Evolutionary conservation across 2,888 invertebrate genomes (phyloP), one percentile per base, ranked within the genome.

Genomic region (Elmis aenea): DNA sequence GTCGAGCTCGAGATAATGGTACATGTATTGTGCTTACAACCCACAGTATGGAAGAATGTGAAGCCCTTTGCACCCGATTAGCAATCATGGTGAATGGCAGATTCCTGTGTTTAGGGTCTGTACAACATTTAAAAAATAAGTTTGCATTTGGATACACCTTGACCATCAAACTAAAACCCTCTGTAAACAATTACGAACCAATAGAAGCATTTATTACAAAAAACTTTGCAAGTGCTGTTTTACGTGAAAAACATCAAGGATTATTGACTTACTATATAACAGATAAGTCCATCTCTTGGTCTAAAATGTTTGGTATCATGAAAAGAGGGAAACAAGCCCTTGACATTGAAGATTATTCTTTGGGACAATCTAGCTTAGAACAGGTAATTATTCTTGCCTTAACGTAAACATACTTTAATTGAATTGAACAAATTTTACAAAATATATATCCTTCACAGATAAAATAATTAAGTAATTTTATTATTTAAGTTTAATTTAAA

Each of bases 31-130:
- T 92, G 38, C 72, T 91, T 39, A 91, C 91, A 10, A 88, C 90
- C 23, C 86, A 88, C 70, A 85, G 84, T 61, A 87, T 89, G 85
- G 87, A 87, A 67, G 88, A 89, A 67, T 87, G 87, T 66, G 88
- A 89, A 69, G 86, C 86, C 11, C 71, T 89, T 11, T 89, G 89
- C 62, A 83, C 85, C 2, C 71, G 86, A 3, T 66, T 89, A 50
- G 86, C 86, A 22, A 83, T 89, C 43, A 88, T 89, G 88, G 87
- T 87, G 8, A 85, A 85, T 62, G 89, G 88, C 1, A 74, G 77
- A 46, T 83, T 88, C 64, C 78, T 79, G 59, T 89, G 88, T 54
- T 70, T 88, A 26, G 89, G 89, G 12, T 83, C 86, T 0, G 81
- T 83, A 25, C 89, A 89, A 54, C 86, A 87, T 61, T 71, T 89